Base-by-base conservation (phyloP, 1,140 invertebrate species). In the Drosophila azteca region DNA sequence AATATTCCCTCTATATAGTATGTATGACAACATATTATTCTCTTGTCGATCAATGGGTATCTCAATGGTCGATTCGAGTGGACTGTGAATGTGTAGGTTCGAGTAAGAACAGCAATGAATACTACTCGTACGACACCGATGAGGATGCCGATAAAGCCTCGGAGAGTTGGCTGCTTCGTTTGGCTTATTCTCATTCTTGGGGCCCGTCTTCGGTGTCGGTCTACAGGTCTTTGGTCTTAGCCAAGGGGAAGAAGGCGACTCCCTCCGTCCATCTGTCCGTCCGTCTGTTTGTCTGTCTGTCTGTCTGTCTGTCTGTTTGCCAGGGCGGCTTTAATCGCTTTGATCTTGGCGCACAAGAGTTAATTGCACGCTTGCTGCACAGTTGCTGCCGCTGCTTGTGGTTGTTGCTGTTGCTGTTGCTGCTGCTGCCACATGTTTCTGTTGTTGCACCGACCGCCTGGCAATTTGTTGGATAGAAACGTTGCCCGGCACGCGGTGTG, bases 351-450 rank as follows among this genome's bases (percentile, higher is more conserved):
- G 80, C 79, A 79, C 76, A 77, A 85, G 63, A 90, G 88, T 90
- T 90, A 90, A 90, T 90, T 90, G 88, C 89, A 90, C 78, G 88
- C 85, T 89, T 89, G 89, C 89, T 87, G 77, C 77, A 90, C 74
- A 87, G 78, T 87, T 62, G 73, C 68, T 66, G 55, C 55, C 39
- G 53, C 53, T 5, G 35, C 52, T 64, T 64, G 53, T 57, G 45
- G 58, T 35, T 53, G 31, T 59, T 64, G 24, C 60, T 75, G 55
- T 39, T 76, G 53, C 68, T 65, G 49, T n/a, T 58, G 54, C 4
- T 24, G 51, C 52, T 45, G 51, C 61, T 54, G 41, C 9, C 49
- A 49, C 57, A 52, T 17, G 50, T 63, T 66, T 71, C 57, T 60
- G 46, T 61, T 64, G 60, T 24, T 67, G 45, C 55, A 71, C 45